Percentiles rank a stretch among this genome's conserved stretches.
These are phyloP conservation scores for Drosophila insularis DNA, from an alignment of 1,140 invertebrate genomes.

Conservation along the genomic window DNA sequence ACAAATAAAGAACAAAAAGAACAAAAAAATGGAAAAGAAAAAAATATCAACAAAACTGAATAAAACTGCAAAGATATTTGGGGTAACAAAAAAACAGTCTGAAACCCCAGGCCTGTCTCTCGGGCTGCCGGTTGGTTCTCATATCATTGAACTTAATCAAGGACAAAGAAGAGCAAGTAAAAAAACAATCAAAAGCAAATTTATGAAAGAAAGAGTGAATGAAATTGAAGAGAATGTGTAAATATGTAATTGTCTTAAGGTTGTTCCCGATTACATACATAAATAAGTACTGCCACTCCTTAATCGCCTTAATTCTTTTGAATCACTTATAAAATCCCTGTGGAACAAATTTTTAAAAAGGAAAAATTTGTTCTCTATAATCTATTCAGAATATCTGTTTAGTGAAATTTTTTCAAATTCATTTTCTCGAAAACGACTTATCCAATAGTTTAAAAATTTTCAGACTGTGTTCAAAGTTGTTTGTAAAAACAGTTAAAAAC, in stretches of 20 bases:
- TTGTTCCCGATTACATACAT: neutral
- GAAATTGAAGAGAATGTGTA: constrained; percentile 8
- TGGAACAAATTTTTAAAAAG: too few species aligned
- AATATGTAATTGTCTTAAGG: neutral
- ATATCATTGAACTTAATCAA: constrained; percentile 75
- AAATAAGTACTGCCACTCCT: too few species aligned
- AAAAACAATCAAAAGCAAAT: neutral
- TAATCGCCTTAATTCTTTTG: too few species aligned
- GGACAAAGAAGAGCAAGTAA: constrained; percentile 42
- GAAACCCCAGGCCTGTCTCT: constrained; percentile 13
- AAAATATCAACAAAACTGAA: constrained; percentile 40
- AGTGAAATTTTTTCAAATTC: too few species aligned
- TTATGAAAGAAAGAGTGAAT: constrained; percentile 14
- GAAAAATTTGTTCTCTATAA: too few species aligned
- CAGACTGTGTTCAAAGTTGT: too few species aligned
- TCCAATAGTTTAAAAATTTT: too few species aligned
- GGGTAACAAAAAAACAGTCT: constrained; percentile 27
- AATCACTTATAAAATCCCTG: too few species aligned
- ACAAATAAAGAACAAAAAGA: neutral
- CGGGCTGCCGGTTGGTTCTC: neutral
- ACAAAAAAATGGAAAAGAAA: neutral
- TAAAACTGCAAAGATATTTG: constrained; percentile 25
- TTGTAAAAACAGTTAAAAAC: too few species aligned
- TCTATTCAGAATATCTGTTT: too few species aligned
- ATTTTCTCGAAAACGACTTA: too few species aligned